Evolutionary conservation across 2,113 vertebrate species (phyloP).

Genomic region (chimpanzee (Pan troglodytes)): DNA sequence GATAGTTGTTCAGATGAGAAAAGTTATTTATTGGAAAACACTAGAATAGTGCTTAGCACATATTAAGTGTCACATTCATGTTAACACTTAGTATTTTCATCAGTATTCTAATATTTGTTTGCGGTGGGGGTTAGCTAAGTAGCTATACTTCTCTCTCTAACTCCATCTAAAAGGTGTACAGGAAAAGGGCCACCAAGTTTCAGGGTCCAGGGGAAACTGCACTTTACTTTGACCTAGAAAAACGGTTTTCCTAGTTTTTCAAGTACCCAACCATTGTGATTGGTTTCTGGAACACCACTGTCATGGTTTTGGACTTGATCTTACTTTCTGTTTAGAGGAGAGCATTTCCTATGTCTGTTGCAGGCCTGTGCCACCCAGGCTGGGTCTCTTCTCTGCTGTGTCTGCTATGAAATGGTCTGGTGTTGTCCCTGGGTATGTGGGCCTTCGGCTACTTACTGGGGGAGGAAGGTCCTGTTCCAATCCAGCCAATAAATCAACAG

Average conservation of each 20-base stretch:
- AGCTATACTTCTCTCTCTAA: background rate
- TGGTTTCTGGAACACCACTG: background rate
- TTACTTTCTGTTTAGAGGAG: background rate
- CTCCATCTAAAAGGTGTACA: fast-evolving
- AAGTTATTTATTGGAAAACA: background rate
- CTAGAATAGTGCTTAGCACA: no score
- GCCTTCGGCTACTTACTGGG: background rate
- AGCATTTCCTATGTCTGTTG: background rate
- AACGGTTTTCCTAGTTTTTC: background rate
- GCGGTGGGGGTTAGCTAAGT: background rate
- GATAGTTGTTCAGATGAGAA: background rate
- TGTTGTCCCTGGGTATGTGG: background rate
- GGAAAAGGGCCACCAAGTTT: background rate
- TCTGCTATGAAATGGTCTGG: background rate
- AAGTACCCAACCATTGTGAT: background rate
- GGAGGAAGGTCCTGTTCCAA: background rate
- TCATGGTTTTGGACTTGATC: background rate
- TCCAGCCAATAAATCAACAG: background rate
- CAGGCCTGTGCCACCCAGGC: background rate
- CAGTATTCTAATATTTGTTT: background rate
- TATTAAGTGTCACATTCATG: background rate
- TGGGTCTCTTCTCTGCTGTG: background rate
- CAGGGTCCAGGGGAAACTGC: background rate
- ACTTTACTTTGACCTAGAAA: background rate
- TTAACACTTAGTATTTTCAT: background rate